Percentiles rank a stretch among this genome's conserved stretches.
Conservation (phyloP, 2,888 invertebrate species). For the Unio delphinus region DNA sequence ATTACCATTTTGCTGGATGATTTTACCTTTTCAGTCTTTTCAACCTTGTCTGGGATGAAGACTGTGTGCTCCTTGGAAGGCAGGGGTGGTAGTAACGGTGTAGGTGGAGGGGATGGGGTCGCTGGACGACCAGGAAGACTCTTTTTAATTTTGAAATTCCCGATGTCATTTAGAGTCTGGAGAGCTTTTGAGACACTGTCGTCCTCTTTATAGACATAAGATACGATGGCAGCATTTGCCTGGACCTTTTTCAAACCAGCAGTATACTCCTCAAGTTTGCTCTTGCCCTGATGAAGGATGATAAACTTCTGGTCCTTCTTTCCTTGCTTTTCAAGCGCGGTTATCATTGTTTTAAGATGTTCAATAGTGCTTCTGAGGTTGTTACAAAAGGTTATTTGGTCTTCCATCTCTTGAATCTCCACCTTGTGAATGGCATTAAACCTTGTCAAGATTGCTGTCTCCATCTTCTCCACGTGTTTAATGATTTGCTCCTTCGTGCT, state of each 20-base stretch:
- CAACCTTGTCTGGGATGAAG: too few relatives aligned
- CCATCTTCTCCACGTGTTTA: conserved; percentile 32
- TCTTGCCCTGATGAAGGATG: conserved; percentile 26
- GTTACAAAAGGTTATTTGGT: conserved; percentile 36
- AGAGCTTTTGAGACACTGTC: conserved; percentile 27
- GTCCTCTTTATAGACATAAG: conserved; percentile 33
- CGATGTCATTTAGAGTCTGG: conserved; percentile 21
- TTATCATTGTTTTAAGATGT: conserved; percentile 26
- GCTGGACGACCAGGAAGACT: conserved; percentile 22
- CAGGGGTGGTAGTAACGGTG: conserved; percentile 13
- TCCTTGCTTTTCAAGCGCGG: conserved; percentile 27
- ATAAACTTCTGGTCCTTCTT: conserved; percentile 24
- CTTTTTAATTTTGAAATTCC: conserved; percentile 34
- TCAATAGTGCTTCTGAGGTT: conserved; percentile 34
- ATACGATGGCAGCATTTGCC: conserved; percentile 31
- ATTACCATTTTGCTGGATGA: conserved; percentile 29
- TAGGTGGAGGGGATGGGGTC: conserved; percentile 27
- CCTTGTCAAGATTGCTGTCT: conserved; percentile 27
- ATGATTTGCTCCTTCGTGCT: conserved; percentile 28
- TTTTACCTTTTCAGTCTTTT: conserved; percentile 27
- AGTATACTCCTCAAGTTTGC: conserved; percentile 27
- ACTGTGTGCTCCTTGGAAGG: too few relatives aligned
- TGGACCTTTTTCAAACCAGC: conserved; percentile 25
- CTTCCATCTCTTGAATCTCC: conserved; percentile 28
- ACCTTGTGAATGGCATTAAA: conserved; percentile 30